Evolutionary conservation across 2,888 invertebrate genomes (phyloP), one percentile per base, ranked within the genome.

Genomic region (Polydrusus cervinus): DNA sequence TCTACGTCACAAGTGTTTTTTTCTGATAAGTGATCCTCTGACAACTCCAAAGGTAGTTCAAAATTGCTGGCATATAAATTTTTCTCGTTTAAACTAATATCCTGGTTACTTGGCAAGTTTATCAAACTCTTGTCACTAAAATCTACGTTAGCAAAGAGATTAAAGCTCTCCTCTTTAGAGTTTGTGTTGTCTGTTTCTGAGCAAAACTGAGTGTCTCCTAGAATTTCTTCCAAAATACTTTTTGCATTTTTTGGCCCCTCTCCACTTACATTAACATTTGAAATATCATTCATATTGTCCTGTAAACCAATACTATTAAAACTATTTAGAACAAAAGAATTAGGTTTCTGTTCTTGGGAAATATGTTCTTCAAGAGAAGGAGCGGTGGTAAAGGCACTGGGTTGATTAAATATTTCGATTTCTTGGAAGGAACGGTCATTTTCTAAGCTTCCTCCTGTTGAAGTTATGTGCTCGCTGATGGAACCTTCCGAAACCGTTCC

Each of bases 361-460:
- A 82, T 79, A 65, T 78, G 76, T 38, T 78, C 73, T n/a, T 75
- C 70, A 20, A 79, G 80, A 16, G 34, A 8, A n/a, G 9, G 40
- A 7, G 10, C 10, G 5, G 61, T 49, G 3, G 49, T 45, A n/a
- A 76, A 68, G 68, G 64, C 75, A 66, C 73, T 73, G 40, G 82
- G 82, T 55, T 83, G 78, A 74, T 84, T 83, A 11, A 81, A 81
- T 67, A 87, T 81, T 79, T 86, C 84, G 34, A 88, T 86, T 83
- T 88, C 88, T 73, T 86, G 85, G 69, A 85, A 81, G 0, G 87
- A 87, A 40, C 87, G 80, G 79, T 88, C 88, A 79, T 87, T 85
- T 81, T 87, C 87, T 13, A 86, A 72, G 76, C 86, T 86, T 9
- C 65, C 79, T 61, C 70, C 78, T 18, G 75, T 73, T 30, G 79